Evolutionary conservation across 2,113 vertebrate genomes (phyloP).

Genomic region (Leptocoma aspasia): DNA sequence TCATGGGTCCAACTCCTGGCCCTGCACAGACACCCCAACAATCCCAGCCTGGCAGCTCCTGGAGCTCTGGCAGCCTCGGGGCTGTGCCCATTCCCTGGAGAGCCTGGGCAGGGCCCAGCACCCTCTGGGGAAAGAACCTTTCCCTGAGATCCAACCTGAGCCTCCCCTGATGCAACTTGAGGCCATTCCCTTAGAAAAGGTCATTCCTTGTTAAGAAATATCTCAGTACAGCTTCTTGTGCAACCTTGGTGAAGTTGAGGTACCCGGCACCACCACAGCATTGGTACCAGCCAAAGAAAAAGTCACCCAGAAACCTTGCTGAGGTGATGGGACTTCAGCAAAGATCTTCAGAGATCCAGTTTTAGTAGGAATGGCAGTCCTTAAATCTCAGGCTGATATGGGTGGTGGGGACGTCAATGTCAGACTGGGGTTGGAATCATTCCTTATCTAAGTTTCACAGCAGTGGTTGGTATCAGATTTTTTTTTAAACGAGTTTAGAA

Average conservation of each 20-base stretch:
- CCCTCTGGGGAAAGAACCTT: neutral
- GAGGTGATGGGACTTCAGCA: neutral
- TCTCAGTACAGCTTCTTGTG: neutral
- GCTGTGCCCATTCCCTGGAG: neutral
- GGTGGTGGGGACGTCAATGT: neutral
- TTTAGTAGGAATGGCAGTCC: neutral
- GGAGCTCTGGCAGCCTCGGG: neutral
- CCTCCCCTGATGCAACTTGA: neutral
- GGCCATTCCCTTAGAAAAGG: neutral
- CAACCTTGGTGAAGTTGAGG: neutral
- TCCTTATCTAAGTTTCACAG: neutral
- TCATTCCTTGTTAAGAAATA: neutral
- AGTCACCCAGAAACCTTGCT: neutral
- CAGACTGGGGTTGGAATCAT: neutral
- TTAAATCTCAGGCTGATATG: neutral
- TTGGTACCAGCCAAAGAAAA: neutral
- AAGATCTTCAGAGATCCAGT: neutral
- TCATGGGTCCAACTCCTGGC: fast-evolving
- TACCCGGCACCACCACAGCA: neutral
- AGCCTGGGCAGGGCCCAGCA: neutral
- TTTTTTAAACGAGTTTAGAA: neutral
- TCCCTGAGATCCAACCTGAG: fast-evolving
- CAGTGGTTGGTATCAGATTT: neutral
- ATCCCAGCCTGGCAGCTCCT: neutral
- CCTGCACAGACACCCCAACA: neutral